These are phyloP conservation scores for Montipora capitata DNA, from an alignment of 92 coral and sea anemone genomes.

Conservation along the genomic window DNA sequence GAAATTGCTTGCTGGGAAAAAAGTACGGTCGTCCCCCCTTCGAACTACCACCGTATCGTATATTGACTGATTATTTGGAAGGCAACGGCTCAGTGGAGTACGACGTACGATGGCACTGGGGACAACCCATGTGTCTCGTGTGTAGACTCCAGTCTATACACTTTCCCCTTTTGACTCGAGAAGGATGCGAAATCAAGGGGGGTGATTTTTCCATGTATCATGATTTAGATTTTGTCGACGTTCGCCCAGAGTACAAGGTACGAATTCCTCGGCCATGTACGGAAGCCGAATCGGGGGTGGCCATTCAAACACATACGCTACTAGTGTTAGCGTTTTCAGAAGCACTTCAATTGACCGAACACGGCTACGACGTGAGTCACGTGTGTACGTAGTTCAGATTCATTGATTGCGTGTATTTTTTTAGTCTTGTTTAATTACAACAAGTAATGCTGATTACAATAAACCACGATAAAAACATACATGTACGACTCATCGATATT, in stretches of 20 bases:
- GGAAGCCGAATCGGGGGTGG: background rate
- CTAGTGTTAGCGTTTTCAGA: background rate
- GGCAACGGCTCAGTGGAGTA: background rate
- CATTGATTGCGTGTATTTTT: background rate
- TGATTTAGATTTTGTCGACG: background rate
- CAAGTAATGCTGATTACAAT: background rate
- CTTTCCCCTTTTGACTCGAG: constrained; percentile 7
- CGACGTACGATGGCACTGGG: background rate
- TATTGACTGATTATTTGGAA: background rate
- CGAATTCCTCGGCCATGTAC: constrained; percentile 19
- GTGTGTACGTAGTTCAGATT: background rate
- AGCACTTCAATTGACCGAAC: background rate
- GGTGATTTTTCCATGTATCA: constrained; percentile 12
- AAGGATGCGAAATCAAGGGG: background rate
- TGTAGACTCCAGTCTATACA: background rate
- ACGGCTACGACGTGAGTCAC: background rate
- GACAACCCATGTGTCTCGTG: background rate
- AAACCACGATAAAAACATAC: no score
- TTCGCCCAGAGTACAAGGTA: background rate
- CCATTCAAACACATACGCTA: background rate
- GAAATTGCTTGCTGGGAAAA: background rate
- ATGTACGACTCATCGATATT: no score
- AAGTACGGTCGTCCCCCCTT: background rate
- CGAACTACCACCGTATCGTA: background rate
- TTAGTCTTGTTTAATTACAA: background rate